Evolutionary conservation across 2,797 vertebrate genomes (phyloP), one percentile per base, ranked within the genome.

Genomic region (Threskiornis aethiopicus): DNA sequence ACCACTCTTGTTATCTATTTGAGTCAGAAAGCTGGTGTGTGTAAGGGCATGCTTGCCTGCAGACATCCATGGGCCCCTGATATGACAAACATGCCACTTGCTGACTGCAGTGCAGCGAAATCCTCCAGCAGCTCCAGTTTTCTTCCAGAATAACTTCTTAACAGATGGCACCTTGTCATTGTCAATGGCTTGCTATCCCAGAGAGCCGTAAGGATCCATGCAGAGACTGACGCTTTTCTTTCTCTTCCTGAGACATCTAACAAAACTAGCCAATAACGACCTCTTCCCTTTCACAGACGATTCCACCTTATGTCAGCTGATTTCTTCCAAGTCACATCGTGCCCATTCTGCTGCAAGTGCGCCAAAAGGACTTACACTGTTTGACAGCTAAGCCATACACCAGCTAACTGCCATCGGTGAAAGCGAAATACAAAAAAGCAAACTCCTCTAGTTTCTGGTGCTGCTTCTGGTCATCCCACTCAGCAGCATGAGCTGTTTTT

Each of bases 121-220:
- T 97, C 90, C 58, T 97, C 89, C 84, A 96, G 89, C 70, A 95
- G 81, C 51, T 97, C 95, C 35, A 0, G 11, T 93, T 96, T 96
- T 96, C 92, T 93, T 98, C 94, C 97, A 97, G 97, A 96, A 97
- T 55, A 97, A 58, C 86, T 96, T 93, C 95, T 92, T 94, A 97
- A 96, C 97, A 98, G 97, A 98, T 97, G 97, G 96, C 79, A 93
- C 94, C 94, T 97, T 98, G 95, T 98, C 97, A 96, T 87, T 96
- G 96, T 94, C 97, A 95, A 96, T 96, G 94, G 95, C 89, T 97
- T 72, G 22, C 97, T 92, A 87, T 82, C 67, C 93, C 41, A 15
- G 81, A 97, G 95, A 98, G 84, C 91, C 9, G 3, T 91, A 96
- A 97, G 95, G 93, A 97, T 95, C 94, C 94, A 94, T 37, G 93